phyloP scores from a whole-genome alignment of 2,888 invertebrate genomes.

The Balanococcus diminutus region DNA sequence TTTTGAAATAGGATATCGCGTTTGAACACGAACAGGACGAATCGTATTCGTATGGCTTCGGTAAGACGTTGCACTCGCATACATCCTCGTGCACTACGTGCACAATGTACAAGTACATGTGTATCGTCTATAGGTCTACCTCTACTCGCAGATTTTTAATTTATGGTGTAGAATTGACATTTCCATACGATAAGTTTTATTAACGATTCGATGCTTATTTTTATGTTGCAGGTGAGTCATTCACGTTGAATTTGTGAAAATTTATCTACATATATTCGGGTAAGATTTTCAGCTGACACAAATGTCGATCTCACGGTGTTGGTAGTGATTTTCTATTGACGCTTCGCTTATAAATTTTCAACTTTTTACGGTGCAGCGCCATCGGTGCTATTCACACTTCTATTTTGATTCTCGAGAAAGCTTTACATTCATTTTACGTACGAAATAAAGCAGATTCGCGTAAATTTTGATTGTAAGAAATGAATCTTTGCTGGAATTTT shows the following conservation, averaged over 20 bases:
- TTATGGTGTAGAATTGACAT: no score
- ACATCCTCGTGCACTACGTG: background rate
- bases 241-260: background rate
- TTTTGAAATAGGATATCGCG: background rate
- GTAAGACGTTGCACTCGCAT: background rate
- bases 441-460: no score
- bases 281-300: background rate
- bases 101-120: background rate
- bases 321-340: background rate
- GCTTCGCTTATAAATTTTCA: background rate
- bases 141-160: no score
- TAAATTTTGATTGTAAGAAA: no score
- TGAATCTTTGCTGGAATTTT: no score
- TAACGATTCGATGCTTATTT: background rate
- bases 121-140: background rate
- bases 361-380: background rate
- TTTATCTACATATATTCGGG: no score
- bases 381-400: background rate
- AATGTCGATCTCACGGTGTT: background rate
- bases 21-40: background rate
- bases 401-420: background rate
- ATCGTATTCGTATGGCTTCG: background rate
- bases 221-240: background rate
- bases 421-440: no score
- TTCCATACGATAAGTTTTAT: background rate